Conservation (phyloP, 2,888 invertebrate genomes). For the Rosalia funebris region DNA sequence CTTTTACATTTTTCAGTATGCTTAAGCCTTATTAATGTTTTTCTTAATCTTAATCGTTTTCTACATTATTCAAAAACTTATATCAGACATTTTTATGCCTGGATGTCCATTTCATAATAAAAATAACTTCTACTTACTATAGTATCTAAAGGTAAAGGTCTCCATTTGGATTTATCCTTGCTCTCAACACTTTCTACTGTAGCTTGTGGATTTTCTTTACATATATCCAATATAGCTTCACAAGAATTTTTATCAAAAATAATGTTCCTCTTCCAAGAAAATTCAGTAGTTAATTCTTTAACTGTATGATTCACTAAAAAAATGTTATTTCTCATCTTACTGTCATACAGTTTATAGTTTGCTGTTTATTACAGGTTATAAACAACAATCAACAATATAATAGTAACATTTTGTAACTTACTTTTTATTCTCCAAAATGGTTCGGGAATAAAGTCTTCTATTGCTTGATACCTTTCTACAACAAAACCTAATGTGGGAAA, state of each 20-base stretch:
- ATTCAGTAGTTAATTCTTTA: slow-evolving; percentile 83
- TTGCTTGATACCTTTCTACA: slow-evolving; percentile 94
- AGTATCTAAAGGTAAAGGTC: slow-evolving; percentile 95
- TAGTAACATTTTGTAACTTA: too few species aligned
- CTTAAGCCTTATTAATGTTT: too few species aligned
- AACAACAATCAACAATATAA: too few species aligned
- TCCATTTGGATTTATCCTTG: slow-evolving; percentile 95
- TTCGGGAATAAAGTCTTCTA: slow-evolving; percentile 91
- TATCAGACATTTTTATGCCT: too few species aligned
- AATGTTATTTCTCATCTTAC: too few species aligned
- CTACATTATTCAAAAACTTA: too few species aligned
- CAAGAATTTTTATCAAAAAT: slow-evolving; percentile 89
- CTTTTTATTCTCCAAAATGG: slow-evolving; percentile 96
- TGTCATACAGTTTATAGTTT: too few species aligned
- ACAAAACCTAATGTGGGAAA: slow-evolving; percentile 99
- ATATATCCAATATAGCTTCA: slow-evolving; percentile 82
- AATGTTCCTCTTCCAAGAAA: slow-evolving; percentile 86
- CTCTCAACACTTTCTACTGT: slow-evolving; percentile 79
- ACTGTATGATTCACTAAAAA: slow-evolving; percentile 79
- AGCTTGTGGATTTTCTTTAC: slow-evolving; percentile 78
- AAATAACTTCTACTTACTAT: slow-evolving; percentile 79
- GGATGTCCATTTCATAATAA: too few species aligned
- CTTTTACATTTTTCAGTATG: too few species aligned
- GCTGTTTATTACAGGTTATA: too few species aligned
- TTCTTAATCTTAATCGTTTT: too few species aligned